phyloP scores from a whole-genome alignment of 2,113 vertebrate species.

The Puntigrus tetrazona region DNA sequence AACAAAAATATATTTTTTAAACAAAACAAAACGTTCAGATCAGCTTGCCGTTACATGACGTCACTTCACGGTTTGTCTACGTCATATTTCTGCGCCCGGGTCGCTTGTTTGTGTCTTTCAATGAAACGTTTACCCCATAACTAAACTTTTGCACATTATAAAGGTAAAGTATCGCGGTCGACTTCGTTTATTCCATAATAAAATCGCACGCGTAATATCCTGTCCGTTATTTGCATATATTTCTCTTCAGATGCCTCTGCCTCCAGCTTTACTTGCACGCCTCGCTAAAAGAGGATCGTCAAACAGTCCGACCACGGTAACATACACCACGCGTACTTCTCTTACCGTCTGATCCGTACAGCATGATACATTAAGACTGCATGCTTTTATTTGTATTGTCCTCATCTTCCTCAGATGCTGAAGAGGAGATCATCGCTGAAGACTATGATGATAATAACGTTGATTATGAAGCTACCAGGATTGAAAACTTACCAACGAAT shows the following conservation, averaged over 20 bases:
- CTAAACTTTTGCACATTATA: background rate
- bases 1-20: too few species aligned
- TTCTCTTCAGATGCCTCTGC: conserved; percentile 80
- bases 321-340: background rate
- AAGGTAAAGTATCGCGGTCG: conserved; percentile 21
- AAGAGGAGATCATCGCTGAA: conserved; percentile 92
- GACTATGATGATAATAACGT: conserved; percentile 92
- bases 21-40: background rate
- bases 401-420: conserved; percentile 68
- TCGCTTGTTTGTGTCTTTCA: background rate
- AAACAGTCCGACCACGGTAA: conserved; percentile 85
- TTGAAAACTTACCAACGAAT: conserved; percentile 83
- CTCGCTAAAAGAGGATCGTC: conserved; percentile 90
- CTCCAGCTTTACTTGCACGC: conserved; percentile 84
- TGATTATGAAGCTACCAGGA: conserved; percentile 87
- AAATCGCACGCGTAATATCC: background rate
- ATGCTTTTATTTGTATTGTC: background rate
- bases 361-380: background rate
- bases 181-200: background rate
- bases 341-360: background rate
- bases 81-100: conserved; percentile 33
- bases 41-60: background rate
- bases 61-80: background rate
- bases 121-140: conserved; percentile 20
- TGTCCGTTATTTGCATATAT: background rate